These are phyloP conservation scores for Coregonus suidteri DNA, from an alignment of 2,797 vertebrate genomes.

Conservation along the genomic window DNA sequence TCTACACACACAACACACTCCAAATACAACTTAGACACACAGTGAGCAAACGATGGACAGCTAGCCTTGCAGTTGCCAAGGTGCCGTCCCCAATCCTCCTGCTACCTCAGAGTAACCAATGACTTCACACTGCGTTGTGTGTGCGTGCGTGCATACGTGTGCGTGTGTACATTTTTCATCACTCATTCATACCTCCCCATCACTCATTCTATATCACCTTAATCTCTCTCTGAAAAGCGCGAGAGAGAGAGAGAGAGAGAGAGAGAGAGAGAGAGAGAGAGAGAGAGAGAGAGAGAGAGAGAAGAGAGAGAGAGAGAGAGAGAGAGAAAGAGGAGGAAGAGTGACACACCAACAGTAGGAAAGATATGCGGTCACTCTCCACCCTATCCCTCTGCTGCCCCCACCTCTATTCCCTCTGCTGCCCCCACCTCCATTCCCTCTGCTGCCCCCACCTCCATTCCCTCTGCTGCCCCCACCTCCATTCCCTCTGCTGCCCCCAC, in stretches of 20 bases:
- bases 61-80: conserved; percentile 65
- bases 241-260: neutral
- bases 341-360: neutral
- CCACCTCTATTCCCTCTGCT: too few relatives aligned
- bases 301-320: too few relatives aligned
- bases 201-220: neutral
- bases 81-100: conserved; percentile 66
- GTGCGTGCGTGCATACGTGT: neutral
- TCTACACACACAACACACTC: too few relatives aligned
- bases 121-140: conserved; percentile 32
- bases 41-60: conserved; percentile 4
- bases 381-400: too few relatives aligned
- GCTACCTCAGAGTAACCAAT: conserved; percentile 67
- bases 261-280: neutral
- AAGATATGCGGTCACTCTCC: neutral
- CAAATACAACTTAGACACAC: neutral
- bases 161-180: neutral
- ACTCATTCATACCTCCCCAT: neutral
- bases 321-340: neutral
- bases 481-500: too few relatives aligned
- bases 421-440: too few relatives aligned
- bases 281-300: too few relatives aligned
- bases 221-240: neutral
- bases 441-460: neutral
- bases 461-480: neutral